phyloP scores from a whole-genome alignment of 2,797 vertebrate genomes.

The Mionectes olivaceus region DNA sequence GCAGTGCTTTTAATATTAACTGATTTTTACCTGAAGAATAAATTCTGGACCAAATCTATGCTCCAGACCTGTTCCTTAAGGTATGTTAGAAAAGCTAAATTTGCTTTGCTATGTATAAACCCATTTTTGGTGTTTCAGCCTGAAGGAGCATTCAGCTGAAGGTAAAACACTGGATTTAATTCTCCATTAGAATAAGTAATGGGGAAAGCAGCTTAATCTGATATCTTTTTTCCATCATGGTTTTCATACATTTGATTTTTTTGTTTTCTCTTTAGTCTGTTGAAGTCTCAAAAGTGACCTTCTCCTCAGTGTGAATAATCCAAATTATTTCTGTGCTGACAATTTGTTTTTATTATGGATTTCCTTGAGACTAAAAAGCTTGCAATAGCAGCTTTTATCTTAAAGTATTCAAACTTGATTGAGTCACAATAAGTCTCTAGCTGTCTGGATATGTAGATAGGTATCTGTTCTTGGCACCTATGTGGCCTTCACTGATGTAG shows the following conservation, averaged over 20 bases:
- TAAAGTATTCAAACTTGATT: slow-evolving; percentile 35
- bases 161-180: neutral
- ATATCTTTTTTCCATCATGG: neutral
- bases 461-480: neutral
- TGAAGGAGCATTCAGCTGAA: neutral
- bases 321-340: slow-evolving; percentile 32
- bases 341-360: slow-evolving; percentile 43
- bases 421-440: neutral
- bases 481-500: neutral
- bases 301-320: slow-evolving; percentile 38
- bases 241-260: neutral
- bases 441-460: neutral
- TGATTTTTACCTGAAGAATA: neutral
- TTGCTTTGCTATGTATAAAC: neutral
- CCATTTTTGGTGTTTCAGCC: neutral
- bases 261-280: slow-evolving; percentile 21
- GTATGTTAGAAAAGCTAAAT: neutral
- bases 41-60: neutral
- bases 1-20: neutral
- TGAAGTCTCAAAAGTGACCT: slow-evolving; percentile 29
- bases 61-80: neutral
- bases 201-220: neutral
- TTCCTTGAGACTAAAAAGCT: slow-evolving; percentile 34
- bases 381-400: slow-evolving; percentile 47
- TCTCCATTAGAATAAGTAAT: neutral